A percentile compares a stretch with the other conserved stretches of the same genome.
Conservation (phyloP, 2,888 invertebrate species). For the Sphaerolaimus hirsutus region DNA sequence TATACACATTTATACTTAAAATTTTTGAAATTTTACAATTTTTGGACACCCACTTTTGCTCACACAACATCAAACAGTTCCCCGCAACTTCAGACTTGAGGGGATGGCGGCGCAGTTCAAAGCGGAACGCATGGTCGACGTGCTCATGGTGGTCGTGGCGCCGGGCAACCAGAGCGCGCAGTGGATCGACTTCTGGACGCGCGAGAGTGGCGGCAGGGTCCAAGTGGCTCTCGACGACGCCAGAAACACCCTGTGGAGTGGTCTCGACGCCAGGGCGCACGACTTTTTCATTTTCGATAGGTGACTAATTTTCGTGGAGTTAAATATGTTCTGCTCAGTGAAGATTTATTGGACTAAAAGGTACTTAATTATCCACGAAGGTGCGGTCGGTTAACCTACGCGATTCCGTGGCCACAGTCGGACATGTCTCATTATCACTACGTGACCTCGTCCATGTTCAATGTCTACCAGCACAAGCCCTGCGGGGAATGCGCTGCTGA, state of each 20-base stretch:
- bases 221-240: not conserved
- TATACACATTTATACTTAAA: too few species aligned
- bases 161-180: not conserved
- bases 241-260: not conserved
- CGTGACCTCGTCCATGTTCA: not conserved
- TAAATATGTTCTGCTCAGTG: too few species aligned
- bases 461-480: not conserved
- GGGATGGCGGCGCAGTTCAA: not conserved
- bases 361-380: too few species aligned
- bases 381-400: conserved; percentile 13
- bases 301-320: not conserved
- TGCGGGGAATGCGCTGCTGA: not conserved
- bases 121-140: not conserved
- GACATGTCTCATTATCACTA: conserved; percentile 5
- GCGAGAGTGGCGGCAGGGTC: not conserved
- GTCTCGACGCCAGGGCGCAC: not conserved
- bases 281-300: not conserved
- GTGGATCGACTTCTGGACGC: not conserved
- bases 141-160: not conserved
- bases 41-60: too few species aligned
- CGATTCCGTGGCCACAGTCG: conserved; percentile 13
- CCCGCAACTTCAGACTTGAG: not conserved
- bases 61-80: too few species aligned
- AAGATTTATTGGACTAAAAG: too few species aligned
- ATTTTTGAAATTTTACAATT: too few species aligned